Base-by-base conservation (phyloP, 2,888 invertebrate genomes). In the Tiliacea aurago region DNA sequence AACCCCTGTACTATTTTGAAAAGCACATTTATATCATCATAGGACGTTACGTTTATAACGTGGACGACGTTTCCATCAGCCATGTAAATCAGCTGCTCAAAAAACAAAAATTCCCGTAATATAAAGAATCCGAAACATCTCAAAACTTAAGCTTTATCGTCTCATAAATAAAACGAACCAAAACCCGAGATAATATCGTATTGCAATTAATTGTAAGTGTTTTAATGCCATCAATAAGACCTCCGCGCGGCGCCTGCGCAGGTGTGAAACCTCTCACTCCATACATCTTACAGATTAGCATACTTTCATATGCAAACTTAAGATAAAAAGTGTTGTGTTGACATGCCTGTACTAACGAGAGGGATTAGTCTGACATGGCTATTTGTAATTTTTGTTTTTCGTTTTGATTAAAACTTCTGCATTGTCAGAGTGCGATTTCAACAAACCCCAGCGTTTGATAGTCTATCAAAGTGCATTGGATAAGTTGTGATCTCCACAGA, bases 181-280 rank as follows among this genome's bases (percentile, higher is more conserved):
- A 76, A 78, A 67, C 67, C 41, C 20, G 47, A 69, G 73, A 65
- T 72, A 49, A 65, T 73, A 70, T 67, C 76, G 53, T 58, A 74
- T 73, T 63, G 78, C 67, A 76, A 85, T 86, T 79, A 84, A 84
- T 86, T 75, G 56, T 72, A 63, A 72, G 53, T 65, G 72, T 37
- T 70, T 74, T 58, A 76, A 80, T 58, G 53, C 33, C 79, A 78
- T 84, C 74, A 78, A 70, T 73, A 78, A 69, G 63, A 47, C 37
- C 28, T 13, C 47, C 51, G 49, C 43, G 53, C 49, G 49, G 47
- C 62, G 79, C 58, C 37, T 11, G 71, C 59, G 65, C 78, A 77
- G 83, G 84, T 83, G 86, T 73, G 69, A 81, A 59, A 18, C 69
- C 70, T 68, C 70, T 67, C 78, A 77, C 68, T 68, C 65, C 53